phyloP scores from a whole-genome alignment of 2,888 invertebrate species.

The Bursaphelenchus okinawaensis region DNA sequence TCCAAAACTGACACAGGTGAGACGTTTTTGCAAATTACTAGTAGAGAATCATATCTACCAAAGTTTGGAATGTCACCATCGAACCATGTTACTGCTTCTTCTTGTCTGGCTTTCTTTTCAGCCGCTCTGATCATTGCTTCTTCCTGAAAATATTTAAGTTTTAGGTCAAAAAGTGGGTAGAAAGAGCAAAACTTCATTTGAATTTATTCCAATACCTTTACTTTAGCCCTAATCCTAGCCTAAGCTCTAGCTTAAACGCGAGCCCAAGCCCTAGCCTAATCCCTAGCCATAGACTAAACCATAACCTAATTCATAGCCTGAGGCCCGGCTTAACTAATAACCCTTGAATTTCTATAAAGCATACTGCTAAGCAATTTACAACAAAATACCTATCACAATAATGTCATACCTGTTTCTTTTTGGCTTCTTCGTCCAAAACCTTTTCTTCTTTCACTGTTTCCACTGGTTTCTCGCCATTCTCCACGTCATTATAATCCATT shows the following conservation, averaged over 20 bases:
- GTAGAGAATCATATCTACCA: neutral
- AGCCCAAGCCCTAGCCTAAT: too few relatives aligned
- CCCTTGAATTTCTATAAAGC: too few relatives aligned
- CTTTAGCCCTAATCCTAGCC: too few relatives aligned
- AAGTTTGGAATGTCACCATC: neutral
- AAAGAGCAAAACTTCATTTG: too few relatives aligned
- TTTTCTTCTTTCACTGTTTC: neutral
- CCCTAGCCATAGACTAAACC: too few relatives aligned
- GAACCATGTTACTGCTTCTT: constrained; percentile 8
- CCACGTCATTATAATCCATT: neutral
- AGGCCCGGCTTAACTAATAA: too few relatives aligned
- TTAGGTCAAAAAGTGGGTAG: too few relatives aligned
- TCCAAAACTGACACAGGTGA: constrained; percentile 22
- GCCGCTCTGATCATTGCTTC: neutral
- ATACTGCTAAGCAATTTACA: too few relatives aligned
- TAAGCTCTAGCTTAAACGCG: too few relatives aligned
- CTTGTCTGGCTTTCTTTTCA: neutral
- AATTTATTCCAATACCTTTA: too few relatives aligned
- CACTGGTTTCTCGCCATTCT: neutral
- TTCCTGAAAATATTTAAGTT: neutral
- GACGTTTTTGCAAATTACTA: neutral
- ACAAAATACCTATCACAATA: too few relatives aligned
- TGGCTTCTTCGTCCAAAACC: neutral
- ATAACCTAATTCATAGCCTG: too few relatives aligned
- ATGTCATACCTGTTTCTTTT: neutral